These are phyloP conservation scores for Microhierax caerulescens DNA, from an alignment of 2,797 vertebrate genomes.

Conservation along the genomic window DNA sequence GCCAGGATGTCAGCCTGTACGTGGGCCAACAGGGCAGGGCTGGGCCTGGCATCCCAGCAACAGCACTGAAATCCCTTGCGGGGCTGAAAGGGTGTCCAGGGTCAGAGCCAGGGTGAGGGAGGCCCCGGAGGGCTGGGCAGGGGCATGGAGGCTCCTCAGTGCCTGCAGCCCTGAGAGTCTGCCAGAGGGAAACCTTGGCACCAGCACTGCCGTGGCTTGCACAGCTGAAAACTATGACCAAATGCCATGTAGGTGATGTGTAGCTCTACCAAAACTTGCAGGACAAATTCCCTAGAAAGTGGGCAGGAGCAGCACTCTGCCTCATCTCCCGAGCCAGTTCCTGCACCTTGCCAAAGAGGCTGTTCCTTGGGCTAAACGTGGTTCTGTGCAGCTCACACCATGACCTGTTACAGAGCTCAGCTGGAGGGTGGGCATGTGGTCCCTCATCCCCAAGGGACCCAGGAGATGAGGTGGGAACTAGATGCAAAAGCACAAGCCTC, in stretches of 20 bases:
- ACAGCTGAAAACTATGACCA: background rate
- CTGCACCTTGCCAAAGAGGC: accelerated
- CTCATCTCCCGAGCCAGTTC: background rate
- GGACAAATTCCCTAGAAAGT: background rate
- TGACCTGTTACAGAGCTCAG: background rate
- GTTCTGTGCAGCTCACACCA: background rate
- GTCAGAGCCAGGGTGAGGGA: accelerated
- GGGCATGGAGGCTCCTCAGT: accelerated
- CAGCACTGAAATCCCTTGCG: background rate
- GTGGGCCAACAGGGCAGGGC: too few relatives aligned
- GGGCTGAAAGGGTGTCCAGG: background rate
- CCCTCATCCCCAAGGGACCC: accelerated
- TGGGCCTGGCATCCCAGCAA: background rate
- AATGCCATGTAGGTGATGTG: accelerated
- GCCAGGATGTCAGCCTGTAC: accelerated
- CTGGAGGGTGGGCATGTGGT: accelerated
- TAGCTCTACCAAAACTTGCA: background rate
- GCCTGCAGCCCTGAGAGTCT: background rate
- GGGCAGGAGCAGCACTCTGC: background rate
- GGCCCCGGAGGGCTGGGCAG: accelerated
- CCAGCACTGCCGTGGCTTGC: background rate
- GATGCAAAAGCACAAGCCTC: background rate
- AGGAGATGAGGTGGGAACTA: background rate
- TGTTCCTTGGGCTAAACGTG: background rate
- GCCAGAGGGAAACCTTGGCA: background rate